A percentile compares a stretch with the other conserved stretches of the same genome.
These are phyloP conservation scores for Ptychadena robeensis DNA, from an alignment of 2,797 vertebrate species.

Conservation along the genomic window DNA sequence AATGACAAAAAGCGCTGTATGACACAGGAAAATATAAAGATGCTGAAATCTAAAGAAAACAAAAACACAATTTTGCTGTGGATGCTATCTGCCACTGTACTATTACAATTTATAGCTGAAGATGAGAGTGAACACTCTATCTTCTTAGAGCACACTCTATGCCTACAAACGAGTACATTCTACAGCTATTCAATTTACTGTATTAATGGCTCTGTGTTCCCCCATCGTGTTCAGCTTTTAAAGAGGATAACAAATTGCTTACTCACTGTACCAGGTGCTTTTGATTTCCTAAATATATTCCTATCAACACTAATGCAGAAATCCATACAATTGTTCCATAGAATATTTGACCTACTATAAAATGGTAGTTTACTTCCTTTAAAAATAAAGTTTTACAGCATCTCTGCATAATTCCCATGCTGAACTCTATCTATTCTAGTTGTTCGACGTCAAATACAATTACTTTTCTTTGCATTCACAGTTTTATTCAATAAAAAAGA, in stretches of 20 bases:
- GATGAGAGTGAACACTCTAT: constrained; percentile 62
- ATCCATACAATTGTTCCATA: constrained; percentile 60
- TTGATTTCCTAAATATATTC: constrained; percentile 62
- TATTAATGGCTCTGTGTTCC: constrained; percentile 60
- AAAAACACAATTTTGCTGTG: constrained; percentile 63
- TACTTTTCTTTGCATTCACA: constrained; percentile 50
- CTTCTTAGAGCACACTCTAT: constrained; percentile 52
- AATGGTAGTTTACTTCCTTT: constrained; percentile 51
- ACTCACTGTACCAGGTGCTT: constrained; percentile 54
- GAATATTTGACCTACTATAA: constrained; percentile 61
- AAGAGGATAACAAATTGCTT: constrained; percentile 62
- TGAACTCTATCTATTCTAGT: constrained; percentile 51
- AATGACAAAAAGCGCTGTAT: constrained; percentile 61
- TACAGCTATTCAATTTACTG: constrained; percentile 62
- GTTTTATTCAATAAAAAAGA: constrained; percentile 29
- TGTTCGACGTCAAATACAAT: constrained; percentile 46
- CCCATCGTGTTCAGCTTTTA: constrained; percentile 58
- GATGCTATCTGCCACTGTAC: constrained; percentile 62
- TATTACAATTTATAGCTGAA: constrained; percentile 57
- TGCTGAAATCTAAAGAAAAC: constrained; percentile 63
- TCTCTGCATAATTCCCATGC: constrained; percentile 45
- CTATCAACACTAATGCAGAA: constrained; percentile 59
- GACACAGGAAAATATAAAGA: constrained; percentile 63
- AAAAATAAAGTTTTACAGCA: constrained; percentile 56
- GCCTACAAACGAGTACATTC: constrained; percentile 55